Evolutionary conservation across 2,888 invertebrate species (phyloP), one percentile per base, ranked within the genome.

Genomic region (Pollenia griseotomentosa): DNA sequence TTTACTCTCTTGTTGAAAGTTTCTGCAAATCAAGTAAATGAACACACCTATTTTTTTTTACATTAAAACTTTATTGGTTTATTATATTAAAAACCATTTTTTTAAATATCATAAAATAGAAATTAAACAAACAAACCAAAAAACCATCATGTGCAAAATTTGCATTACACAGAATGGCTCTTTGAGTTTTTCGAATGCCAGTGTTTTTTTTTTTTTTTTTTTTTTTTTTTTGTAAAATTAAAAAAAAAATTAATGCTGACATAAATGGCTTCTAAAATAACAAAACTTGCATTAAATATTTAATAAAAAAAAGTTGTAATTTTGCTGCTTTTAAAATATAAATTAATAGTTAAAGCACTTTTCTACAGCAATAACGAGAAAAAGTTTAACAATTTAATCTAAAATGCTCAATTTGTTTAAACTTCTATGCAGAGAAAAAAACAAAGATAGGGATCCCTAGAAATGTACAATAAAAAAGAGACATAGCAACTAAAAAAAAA

Each of bases 381-480:
- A 57, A 63, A 68, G 40, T 70, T 63, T 11, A 80, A 66, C 65
- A 80, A 80, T 83, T 83, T 80, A 80, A 86, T 86, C 81, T 63
- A 57, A 66, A 81, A 81, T 71, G 63, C 44, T 83, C 53, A 63
- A 48, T 33, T 4, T 33, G 71, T 74, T 75, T 80, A n/a, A 79
- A 44, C 44, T 57, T 63, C 48, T 42, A 16, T 11, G 9, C 12
- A 9, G 7, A 53, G 33, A 65, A 53, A 53, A 33, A 16, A 7
- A 46, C 6, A 19, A 6, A 42, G 19, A 19, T 9, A 42, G 7
- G 19, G 16, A 68, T 48, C 11, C 51, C 16, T 14, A 51, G 14
- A 55, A 11, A 8, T 2, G 0, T 14, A 53, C 0, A 61, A n/a
- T 7, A 33, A 8, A 53, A 77, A 19, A 55, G 40, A 44, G 11